Evolutionary conservation across 2,797 vertebrate species (phyloP).

Genomic region (Crocodylus rhombifer): DNA sequence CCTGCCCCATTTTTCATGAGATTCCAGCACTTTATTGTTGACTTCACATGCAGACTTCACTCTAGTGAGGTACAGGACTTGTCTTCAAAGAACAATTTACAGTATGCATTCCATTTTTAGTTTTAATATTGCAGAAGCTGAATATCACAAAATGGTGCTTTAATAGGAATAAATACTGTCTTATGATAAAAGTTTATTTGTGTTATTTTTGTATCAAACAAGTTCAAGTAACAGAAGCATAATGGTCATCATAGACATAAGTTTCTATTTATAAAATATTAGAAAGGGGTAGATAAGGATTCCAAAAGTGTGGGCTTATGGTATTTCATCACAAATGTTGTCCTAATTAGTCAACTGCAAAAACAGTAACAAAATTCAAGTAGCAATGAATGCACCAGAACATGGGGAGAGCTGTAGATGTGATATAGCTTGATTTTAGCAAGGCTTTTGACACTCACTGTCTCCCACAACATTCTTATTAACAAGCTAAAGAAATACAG

Average conservation of each 20-base stretch:
- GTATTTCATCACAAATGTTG: background rate
- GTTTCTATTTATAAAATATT: background rate
- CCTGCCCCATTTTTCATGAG: background rate
- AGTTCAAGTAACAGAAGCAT: background rate
- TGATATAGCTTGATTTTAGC: no score
- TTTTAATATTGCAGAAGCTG: background rate
- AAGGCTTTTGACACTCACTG: no score
- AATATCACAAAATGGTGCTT: background rate
- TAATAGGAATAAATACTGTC: background rate
- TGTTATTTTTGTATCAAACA: background rate
- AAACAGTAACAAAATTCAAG: background rate
- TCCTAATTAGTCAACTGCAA: background rate
- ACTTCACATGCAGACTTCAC: background rate
- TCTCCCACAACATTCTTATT: no score
- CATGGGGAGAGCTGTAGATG: background rate
- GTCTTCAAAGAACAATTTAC: background rate
- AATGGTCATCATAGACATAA: background rate
- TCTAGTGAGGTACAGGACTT: background rate
- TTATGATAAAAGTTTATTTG: background rate
- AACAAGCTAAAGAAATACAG: no score
- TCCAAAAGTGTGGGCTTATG: background rate
- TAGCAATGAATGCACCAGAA: background rate
- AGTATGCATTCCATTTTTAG: background rate
- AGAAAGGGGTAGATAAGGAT: background rate
- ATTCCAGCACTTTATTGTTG: background rate